Base-by-base conservation (phyloP, 2,797 vertebrate genomes). In the Sebastes kiyomatsui region DNA sequence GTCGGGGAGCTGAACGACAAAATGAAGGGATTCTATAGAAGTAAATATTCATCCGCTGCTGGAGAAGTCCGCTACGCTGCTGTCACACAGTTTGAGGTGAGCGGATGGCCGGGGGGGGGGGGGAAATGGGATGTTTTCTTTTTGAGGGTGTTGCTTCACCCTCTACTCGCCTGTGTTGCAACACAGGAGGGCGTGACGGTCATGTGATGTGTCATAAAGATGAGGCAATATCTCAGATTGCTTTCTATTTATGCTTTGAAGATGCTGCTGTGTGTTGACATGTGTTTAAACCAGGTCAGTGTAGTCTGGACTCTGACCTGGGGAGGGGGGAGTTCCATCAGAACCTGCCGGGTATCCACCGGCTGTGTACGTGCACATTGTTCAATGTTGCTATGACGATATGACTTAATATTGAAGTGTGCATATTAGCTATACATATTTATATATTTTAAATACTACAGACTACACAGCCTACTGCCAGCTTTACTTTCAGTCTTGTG, bases 21-120 rank as follows among this genome's bases (percentile, higher is more conserved):
- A 96, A 99, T 99, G 98, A 99, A 99, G 94, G 98, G 98, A 18
- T 99, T 99, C 90, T 99, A 99, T 86, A 95, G 98, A 91, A 99
- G 98, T 96, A 99, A 99, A 97, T 99, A 99, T 35, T 94, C 95
- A 35, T 94, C 95, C 79, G 80, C 97, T 54, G 94, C 94, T 13
- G 98, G 98, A 92, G 98, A 99, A 90, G 88, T 94, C 5, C 97
- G 97, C 87, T 99, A 97, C 30, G 98, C 98, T 87, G 98, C 98
- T 14, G 98, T 99, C 94, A 99, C 98, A 75, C 98, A 99, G 94
- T 99, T 99, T 90, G 98, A 99, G 98, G 98, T 99, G 95, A 89
- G 81, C 7, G 2, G 12, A 52, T 3, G n/a, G 8, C 32, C 38
- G 14, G 38, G 1, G 12, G 3, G 25, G 23, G 25, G 2, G 35